Conservation (phyloP, 1,140 invertebrate species). For the Wiebesia pumilae region DNA sequence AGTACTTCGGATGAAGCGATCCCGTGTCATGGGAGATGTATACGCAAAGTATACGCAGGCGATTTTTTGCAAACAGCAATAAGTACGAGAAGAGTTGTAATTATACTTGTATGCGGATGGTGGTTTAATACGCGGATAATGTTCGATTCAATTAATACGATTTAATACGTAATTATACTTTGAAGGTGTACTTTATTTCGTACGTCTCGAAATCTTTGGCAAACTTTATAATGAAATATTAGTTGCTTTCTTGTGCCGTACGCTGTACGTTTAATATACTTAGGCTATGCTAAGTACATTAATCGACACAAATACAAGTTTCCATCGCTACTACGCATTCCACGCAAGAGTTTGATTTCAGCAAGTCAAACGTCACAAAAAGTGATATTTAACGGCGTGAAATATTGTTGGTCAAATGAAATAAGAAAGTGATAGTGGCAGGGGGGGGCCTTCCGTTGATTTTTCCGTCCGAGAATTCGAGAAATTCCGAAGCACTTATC, state of each 20-base stretch:
- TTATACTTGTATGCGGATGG: not conserved
- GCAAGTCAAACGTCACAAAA: not conserved
- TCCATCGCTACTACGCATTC: no score
- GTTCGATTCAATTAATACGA: not conserved
- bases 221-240: not conserved
- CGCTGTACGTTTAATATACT: not conserved
- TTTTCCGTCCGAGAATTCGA: slow-evolving; percentile 20
- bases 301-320: not conserved
- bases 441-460: not conserved
- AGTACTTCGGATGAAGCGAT: slow-evolving; percentile 39
- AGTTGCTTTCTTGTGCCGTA: not conserved
- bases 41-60: not conserved
- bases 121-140: not conserved
- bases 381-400: not conserved
- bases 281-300: not conserved
- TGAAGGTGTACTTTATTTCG: no score
- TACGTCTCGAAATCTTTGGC: no score
- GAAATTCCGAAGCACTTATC: slow-evolving; percentile 36
- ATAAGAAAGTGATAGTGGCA: not conserved
- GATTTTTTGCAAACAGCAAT: not conserved
- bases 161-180: no score
- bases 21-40: slow-evolving; percentile 10
- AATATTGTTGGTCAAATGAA: not conserved
- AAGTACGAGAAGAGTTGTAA: not conserved
- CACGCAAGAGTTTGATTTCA: not conserved